phyloP scores from a whole-genome alignment of 2,797 vertebrate species.

The Kryptolebias ocellatus region DNA sequence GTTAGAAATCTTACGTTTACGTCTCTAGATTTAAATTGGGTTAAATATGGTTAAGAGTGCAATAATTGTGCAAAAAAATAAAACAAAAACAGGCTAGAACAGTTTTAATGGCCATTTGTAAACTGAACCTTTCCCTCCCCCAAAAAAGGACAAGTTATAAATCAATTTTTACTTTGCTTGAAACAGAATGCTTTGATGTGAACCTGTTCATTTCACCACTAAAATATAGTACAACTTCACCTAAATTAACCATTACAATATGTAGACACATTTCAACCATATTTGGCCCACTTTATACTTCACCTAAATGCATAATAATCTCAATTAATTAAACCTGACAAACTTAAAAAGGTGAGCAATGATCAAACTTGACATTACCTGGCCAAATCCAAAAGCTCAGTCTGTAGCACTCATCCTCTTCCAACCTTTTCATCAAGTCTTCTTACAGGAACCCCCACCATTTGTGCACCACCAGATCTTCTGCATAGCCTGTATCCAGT shows the following conservation, averaged over 20 bases:
- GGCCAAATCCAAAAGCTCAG: constrained; percentile 1
- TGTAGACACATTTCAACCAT: constrained; percentile 1
- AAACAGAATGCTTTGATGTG: not conserved
- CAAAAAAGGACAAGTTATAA: not conserved
- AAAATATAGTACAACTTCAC: not conserved
- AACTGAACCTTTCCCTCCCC: no score
- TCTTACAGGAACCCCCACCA: constrained; percentile 87
- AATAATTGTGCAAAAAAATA: not conserved
- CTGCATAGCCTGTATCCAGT: constrained; percentile 82
- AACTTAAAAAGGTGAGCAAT: not conserved
- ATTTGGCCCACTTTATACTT: not conserved
- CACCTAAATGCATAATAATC: not conserved
- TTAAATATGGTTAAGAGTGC: constrained; percentile 4
- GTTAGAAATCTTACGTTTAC: not conserved
- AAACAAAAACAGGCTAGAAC: not conserved
- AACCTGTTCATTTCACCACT: not conserved
- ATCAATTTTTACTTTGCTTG: not conserved
- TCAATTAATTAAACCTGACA: not conserved
- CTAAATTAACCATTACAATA: not conserved
- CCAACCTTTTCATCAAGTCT: not conserved
- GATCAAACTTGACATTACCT: constrained; percentile 3
- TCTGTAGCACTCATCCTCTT: not conserved
- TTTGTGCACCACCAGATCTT: constrained; percentile 83
- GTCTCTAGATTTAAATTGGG: not conserved
- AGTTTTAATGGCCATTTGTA: no score